phyloP scores from a whole-genome alignment of 2,888 invertebrate genomes.

The Mactromeris polynyma region DNA sequence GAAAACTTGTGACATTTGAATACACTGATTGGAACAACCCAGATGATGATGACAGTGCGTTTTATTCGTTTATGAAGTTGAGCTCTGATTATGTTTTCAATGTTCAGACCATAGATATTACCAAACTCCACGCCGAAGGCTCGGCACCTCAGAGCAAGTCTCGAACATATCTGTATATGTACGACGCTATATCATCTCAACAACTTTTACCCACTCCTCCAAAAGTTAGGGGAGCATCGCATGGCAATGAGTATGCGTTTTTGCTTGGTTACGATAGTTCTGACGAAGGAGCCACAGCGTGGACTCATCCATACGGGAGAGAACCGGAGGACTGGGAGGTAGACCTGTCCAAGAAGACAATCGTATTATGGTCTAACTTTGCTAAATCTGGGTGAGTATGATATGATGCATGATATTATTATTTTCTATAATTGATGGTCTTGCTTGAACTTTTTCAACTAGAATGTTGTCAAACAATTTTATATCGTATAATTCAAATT shows the following conservation, averaged over 20 bases:
- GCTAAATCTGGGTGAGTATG: conserved; percentile 94
- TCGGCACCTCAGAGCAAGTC: background rate
- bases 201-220: conserved; percentile 63
- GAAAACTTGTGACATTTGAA: conserved; percentile 26
- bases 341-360: conserved; percentile 93
- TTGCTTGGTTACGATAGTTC: conserved; percentile 45
- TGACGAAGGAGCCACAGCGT: conserved; percentile 79
- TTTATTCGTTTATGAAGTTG: conserved; percentile 28
- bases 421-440: no score
- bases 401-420: background rate
- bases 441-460: no score
- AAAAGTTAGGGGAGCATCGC: conserved; percentile 79
- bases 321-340: conserved; percentile 92
- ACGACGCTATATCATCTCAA: conserved; percentile 74
- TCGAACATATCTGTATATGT: conserved; percentile 48
- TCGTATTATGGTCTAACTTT: conserved; percentile 98
- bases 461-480: no score
- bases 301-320: conserved; percentile 86
- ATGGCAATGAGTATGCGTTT: conserved; percentile 78
- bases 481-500: no score
- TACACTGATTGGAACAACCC: conserved; percentile 53
- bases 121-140: conserved; percentile 24
- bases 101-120: conserved; percentile 27
- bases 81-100: conserved; percentile 48
- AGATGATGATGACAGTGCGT: background rate